phyloP scores from a whole-genome alignment of 2,797 vertebrate genomes.

The Pseudopleuronectes americanus region DNA sequence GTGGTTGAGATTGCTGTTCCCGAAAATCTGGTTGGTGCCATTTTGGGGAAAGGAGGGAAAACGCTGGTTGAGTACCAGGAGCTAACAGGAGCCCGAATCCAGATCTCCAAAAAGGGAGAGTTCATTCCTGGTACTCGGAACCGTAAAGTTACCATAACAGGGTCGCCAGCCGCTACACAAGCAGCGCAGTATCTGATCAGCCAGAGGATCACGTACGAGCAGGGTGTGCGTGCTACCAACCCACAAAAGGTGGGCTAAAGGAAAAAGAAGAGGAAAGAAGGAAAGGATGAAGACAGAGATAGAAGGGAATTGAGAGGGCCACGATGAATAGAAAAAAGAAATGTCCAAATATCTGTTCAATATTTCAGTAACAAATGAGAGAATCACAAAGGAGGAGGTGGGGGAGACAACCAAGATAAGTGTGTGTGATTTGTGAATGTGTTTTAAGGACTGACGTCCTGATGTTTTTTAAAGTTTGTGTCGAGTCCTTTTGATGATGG shows the following conservation, averaged over 20 bases:
- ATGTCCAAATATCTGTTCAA: slow-evolving; percentile 84
- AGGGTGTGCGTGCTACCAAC: slow-evolving; percentile 95
- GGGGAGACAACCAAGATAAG: slow-evolving; percentile 82
- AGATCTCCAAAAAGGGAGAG: slow-evolving; percentile 98
- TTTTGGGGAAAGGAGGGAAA: slow-evolving; percentile 96
- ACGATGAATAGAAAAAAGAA: slow-evolving; percentile 77
- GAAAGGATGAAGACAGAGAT: slow-evolving; percentile 81
- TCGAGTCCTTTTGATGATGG: slow-evolving; percentile 83
- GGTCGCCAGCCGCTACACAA: slow-evolving; percentile 93
- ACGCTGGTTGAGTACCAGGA: slow-evolving; percentile 98
- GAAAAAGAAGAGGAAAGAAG: slow-evolving; percentile 76
- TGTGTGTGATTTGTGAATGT: slow-evolving; percentile 86
- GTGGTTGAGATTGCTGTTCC: slow-evolving; percentile 96
- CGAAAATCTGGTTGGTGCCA: slow-evolving; percentile 96
- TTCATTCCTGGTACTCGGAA: slow-evolving; percentile 97
- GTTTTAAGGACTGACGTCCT: slow-evolving; percentile 85
- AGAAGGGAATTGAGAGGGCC: slow-evolving; percentile 78
- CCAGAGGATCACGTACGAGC: slow-evolving; percentile 97
- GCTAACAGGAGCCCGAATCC: slow-evolving; percentile 96
- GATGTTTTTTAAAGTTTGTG: slow-evolving; percentile 86
- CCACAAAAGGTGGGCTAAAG: slow-evolving; percentile 96
- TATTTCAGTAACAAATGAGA: slow-evolving; percentile 84
- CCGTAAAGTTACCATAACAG: slow-evolving; percentile 97
- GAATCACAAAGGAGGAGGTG: slow-evolving; percentile 80
- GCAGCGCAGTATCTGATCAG: slow-evolving; percentile 98